Evolutionary conservation across 1,140 invertebrate genomes (phyloP).

Genomic region (Diuraphis noxia): DNA sequence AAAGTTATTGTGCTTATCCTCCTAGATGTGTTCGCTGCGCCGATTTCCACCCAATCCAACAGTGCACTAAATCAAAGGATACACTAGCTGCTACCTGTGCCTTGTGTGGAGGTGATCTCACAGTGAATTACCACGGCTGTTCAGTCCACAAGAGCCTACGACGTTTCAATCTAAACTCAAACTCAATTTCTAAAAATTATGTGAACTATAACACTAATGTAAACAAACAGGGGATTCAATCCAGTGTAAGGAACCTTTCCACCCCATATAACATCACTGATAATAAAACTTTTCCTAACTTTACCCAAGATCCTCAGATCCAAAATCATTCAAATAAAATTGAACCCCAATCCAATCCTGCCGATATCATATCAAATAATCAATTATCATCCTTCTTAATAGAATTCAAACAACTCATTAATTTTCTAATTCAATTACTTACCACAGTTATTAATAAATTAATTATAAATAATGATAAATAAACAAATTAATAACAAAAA

Average conservation of each 20-base stretch:
- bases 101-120: not conserved
- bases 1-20: not conserved
- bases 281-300: slow-evolving; percentile 1
- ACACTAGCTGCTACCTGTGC: not conserved
- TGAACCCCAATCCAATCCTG: not conserved
- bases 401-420: no score
- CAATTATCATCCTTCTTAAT: not conserved
- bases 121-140: not conserved
- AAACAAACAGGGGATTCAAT: slow-evolving; percentile 1
- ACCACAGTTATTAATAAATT: no score
- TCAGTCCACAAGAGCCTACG: no score
- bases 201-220: not conserved
- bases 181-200: no score
- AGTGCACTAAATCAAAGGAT: not conserved
- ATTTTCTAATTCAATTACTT: no score
- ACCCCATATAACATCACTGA: not conserved
- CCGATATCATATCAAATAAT: not conserved
- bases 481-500: not conserved
- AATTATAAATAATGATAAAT: no score
- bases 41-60: not conserved
- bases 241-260: not conserved
- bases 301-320: not conserved
- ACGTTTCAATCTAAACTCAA: no score
- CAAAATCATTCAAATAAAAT: not conserved
- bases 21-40: slow-evolving; percentile 4